phyloP scores from a whole-genome alignment of 2,797 vertebrate genomes.

The Tauraco hartlaubi region DNA sequence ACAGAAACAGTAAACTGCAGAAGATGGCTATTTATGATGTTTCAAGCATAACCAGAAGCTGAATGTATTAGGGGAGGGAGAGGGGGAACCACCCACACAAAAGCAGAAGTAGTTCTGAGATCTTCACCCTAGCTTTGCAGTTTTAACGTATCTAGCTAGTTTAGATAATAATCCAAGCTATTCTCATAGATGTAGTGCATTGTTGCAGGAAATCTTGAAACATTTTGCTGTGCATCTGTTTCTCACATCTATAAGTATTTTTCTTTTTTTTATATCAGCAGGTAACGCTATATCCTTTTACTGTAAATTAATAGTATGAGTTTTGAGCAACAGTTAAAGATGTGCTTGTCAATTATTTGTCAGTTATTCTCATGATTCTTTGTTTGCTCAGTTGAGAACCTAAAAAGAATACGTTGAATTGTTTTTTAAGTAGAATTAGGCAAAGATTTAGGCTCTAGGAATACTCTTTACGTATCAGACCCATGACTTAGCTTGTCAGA shows the following conservation, averaged over 20 bases:
- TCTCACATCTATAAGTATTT: not conserved
- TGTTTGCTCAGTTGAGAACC: not conserved
- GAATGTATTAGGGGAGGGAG: not conserved
- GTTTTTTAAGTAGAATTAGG: not conserved
- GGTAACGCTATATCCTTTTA: not conserved
- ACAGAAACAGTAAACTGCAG: not conserved
- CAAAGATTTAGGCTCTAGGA: not conserved
- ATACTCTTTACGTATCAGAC: not conserved
- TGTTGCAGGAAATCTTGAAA: not conserved
- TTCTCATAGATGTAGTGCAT: not conserved
- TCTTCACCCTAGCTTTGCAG: not conserved
- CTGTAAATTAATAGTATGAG: not conserved
- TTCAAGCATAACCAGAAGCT: constrained; percentile 7
- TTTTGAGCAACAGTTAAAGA: not conserved
- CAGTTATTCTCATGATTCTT: not conserved
- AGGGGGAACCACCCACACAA: not conserved
- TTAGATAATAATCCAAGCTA: not conserved
- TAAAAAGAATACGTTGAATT: not conserved
- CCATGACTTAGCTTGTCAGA: not conserved
- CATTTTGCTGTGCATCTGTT: not conserved
- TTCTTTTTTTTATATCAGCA: not conserved
- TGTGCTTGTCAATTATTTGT: not conserved
- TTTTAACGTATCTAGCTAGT: not conserved
- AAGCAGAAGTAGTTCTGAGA: not conserved
- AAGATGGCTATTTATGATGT: constrained; percentile 11